Conservation (phyloP, 2,113 vertebrate species). For the Hippoglossus stenolepis region DNA sequence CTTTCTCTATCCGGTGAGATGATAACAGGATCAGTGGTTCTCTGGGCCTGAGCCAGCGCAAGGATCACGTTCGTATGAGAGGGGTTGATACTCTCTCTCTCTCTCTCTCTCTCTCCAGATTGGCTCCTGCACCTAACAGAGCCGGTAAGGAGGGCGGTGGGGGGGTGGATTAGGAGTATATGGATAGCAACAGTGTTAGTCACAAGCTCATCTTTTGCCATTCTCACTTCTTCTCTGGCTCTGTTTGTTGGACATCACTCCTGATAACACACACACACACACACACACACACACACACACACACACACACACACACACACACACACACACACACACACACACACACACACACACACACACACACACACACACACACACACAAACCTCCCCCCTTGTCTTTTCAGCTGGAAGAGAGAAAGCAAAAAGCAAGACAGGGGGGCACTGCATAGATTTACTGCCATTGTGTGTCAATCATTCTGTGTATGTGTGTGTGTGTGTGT, state of each 20-base stretch:
- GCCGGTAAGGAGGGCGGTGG: neutral
- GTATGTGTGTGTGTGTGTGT: conserved; percentile 54
- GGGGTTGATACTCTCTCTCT: conserved; percentile 54
- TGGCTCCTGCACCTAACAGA: conserved; percentile 67
- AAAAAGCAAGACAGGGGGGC: conserved; percentile 75
- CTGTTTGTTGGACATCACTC: conserved; percentile 75
- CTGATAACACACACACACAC: conserved; percentile 49
- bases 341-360: conserved; percentile 18
- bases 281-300: conserved; percentile 19
- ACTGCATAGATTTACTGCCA: conserved; percentile 84
- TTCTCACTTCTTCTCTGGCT: conserved; percentile 62
- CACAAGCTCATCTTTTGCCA: conserved; percentile 66
- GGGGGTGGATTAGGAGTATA: conserved; percentile 62
- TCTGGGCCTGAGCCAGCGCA: conserved; percentile 65
- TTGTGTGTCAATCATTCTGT: conserved; percentile 86
- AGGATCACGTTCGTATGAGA: conserved; percentile 76
- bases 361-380: conserved; percentile 18
- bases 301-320: conserved; percentile 27
- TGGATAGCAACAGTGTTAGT: conserved; percentile 64
- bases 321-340: neutral
- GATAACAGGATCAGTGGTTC: conserved; percentile 77
- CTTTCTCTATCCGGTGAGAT: conserved; percentile 60
- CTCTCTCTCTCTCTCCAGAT: conserved; percentile 68
- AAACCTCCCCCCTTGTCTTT: conserved; percentile 76
- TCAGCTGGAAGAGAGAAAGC: conserved; percentile 73